These are phyloP conservation scores for Lasioglossum baleicum DNA, from an alignment of 1,140 invertebrate genomes.

Conservation along the genomic window DNA sequence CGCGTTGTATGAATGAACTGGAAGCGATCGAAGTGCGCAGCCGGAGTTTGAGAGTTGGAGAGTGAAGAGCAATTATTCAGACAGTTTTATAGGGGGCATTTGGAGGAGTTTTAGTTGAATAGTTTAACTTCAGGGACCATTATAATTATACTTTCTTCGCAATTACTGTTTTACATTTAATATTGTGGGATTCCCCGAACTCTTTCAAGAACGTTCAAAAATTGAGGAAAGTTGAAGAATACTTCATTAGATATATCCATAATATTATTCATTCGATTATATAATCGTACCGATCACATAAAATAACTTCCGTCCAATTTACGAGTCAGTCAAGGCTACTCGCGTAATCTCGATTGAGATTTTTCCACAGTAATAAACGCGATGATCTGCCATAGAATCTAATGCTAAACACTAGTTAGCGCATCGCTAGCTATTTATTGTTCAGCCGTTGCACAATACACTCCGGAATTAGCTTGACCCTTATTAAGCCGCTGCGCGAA, in stretches of 20 bases:
- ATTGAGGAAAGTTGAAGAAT: no score
- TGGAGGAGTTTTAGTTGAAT: not conserved
- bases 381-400: no score
- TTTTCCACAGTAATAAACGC: no score
- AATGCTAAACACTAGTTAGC: no score
- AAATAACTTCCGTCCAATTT: not conserved
- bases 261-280: not conserved
- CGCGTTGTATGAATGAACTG: not conserved
- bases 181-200: not conserved
- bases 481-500: no score
- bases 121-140: not conserved
- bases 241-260: not conserved
- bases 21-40: slow-evolving; percentile 7
- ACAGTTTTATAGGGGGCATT: slow-evolving; percentile 1
- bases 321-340: not conserved
- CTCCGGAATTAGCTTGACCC: no score
- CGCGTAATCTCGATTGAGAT: no score
- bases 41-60: slow-evolving; percentile 4
- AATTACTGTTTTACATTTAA: not conserved
- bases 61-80: not conserved
- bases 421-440: no score
- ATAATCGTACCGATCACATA: not conserved
- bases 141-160: not conserved
- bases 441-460: no score
- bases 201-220: no score